Evolutionary conservation across 2,888 invertebrate species (phyloP), one percentile per base, ranked within the genome.

Genomic region (Disparrhopalites patrizii): DNA sequence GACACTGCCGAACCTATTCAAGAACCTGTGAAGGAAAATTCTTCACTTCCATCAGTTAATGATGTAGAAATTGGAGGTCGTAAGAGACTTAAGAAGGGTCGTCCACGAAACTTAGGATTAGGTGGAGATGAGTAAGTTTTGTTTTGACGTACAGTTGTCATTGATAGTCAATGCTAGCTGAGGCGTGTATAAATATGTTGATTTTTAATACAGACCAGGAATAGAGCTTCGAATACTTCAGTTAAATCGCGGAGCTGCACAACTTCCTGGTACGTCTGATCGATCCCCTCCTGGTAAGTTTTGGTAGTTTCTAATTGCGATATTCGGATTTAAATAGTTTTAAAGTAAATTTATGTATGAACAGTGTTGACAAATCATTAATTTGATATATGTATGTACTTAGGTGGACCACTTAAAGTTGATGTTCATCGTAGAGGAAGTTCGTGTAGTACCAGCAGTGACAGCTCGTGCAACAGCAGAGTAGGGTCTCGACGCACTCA

Each of bases 361-460:
- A n/a, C n/a, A n/a, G n/a, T n/a, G n/a, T n/a, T n/a, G n/a, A n/a
- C n/a, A n/a, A n/a, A n/a, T n/a, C n/a, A n/a, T n/a, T n/a, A n/a
- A n/a, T n/a, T n/a, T n/a, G n/a, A n/a, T n/a, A n/a, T n/a, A n/a
- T n/a, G n/a, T n/a, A n/a, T n/a, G n/a, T n/a, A n/a, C n/a, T 5
- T 30, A 68, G 73, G 73, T 62, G 79, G 80, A 87, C 93, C 93
- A 83, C 83, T 93, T 75, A 92, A 93, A 83, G 93, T 92, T 67
- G 93, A 94, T 81, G 93, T 94, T 62, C 93, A 94, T 81, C 85
- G 93, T 66, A 93, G 92, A 79, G 91, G 92, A 79, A 92, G 91
- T 77, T 91, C 91, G 0, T 91, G 90, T 79, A 91, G 91, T 70
- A 90, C 69, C 47, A 70, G 70, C n/a, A 55, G 33, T 30, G 55